Evolutionary conservation across 1,140 invertebrate species (phyloP).

Genomic region (Panagrolaimus sp.): DNA sequence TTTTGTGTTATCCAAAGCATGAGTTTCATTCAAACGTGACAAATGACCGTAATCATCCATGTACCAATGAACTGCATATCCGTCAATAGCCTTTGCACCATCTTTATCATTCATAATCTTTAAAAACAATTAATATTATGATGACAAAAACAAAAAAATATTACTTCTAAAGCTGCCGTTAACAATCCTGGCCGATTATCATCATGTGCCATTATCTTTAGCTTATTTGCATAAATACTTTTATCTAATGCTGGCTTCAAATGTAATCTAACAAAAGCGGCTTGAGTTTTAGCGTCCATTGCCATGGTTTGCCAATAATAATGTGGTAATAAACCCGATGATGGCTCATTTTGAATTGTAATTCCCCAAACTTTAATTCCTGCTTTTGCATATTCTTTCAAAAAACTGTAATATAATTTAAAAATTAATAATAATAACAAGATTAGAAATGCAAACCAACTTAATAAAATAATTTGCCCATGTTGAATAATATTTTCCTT

Average conservation of each 20-base stretch:
- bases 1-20: conserved; percentile 66
- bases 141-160: neutral
- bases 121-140: conserved; percentile 17
- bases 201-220: conserved; percentile 53
- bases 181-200: conserved; percentile 62
- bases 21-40: conserved; percentile 62
- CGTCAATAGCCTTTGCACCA: conserved; percentile 69
- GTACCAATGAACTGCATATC: conserved; percentile 78
- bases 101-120: conserved; percentile 62
- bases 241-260: conserved; percentile 65
- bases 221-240: conserved; percentile 63
- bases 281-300: conserved; percentile 66
- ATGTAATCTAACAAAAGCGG: conserved; percentile 66
- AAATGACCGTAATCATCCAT: conserved; percentile 63
- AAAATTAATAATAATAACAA: neutral
- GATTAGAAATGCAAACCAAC: conserved; percentile 59
- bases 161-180: conserved; percentile 63
- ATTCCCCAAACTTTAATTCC: conserved; percentile 66
- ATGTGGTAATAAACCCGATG: conserved; percentile 49
- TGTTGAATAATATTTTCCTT: conserved; percentile 68
- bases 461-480: conserved; percentile 76
- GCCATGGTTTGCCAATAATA: conserved; percentile 69
- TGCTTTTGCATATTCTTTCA: conserved; percentile 63
- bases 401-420: conserved; percentile 62
- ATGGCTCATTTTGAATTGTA: conserved; percentile 66